phyloP scores from a whole-genome alignment of 2,113 vertebrate genomes.

The Dicerorhinus sumatrensis region DNA sequence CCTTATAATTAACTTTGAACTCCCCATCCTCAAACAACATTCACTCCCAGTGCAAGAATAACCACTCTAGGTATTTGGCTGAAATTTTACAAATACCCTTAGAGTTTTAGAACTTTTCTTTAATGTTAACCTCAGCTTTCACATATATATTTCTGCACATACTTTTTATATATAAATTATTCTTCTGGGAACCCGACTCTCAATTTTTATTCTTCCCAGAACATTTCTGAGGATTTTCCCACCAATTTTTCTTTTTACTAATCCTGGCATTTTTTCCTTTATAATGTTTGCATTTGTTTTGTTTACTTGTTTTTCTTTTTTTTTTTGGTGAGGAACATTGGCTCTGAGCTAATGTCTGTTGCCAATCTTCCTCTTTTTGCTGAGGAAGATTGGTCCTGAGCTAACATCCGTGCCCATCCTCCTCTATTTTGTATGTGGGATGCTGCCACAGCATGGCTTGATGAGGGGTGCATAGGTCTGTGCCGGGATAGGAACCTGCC shows the following conservation, averaged over 20 bases:
- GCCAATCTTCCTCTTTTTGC: too few relatives aligned
- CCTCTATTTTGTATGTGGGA: too few relatives aligned
- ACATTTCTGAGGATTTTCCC: constrained; percentile 30
- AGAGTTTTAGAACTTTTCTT: constrained; percentile 1
- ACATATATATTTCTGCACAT: not conserved
- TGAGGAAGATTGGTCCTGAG: too few relatives aligned
- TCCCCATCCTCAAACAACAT: not conserved
- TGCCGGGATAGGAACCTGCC: too few relatives aligned
- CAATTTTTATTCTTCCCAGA: constrained; percentile 16
- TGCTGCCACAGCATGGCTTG: too few relatives aligned
- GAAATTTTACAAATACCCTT: not conserved
- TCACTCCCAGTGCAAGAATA: not conserved
- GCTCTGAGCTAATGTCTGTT: too few relatives aligned
- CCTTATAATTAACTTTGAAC: not conserved
- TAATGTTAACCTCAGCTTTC: not conserved
- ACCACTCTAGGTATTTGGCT: not conserved
- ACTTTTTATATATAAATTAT: not conserved
- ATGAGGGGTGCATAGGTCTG: not conserved
- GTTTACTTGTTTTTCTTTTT: not conserved
- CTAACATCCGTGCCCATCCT: too few relatives aligned
- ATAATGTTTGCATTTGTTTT: constrained; percentile 9
- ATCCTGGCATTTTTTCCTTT: not conserved
- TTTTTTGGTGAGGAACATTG: too few relatives aligned
- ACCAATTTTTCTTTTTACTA: not conserved
- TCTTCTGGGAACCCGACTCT: not conserved